Evolutionary conservation across 1,140 invertebrate species (phyloP).

Genomic region (Cyclina sinensis): DNA sequence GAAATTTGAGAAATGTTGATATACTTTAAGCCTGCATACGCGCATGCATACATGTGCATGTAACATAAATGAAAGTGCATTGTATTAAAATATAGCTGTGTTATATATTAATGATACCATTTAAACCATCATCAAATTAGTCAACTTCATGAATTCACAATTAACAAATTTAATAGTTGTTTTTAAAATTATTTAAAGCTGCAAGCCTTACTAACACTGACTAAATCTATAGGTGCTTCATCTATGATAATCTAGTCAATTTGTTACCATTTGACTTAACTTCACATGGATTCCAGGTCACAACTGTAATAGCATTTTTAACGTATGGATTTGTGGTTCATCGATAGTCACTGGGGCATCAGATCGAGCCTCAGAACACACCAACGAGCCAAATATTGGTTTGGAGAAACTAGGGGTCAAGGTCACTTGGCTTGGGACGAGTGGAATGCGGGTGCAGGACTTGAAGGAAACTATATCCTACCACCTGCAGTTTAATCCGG

Average conservation of each 20-base stretch:
- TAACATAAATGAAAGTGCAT: neutral
- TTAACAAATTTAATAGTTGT: neutral
- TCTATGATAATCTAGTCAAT: too few species aligned
- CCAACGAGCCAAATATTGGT: neutral
- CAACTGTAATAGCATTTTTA: neutral
- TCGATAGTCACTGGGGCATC: neutral
- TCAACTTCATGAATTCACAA: too few species aligned
- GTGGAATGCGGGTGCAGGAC: neutral
- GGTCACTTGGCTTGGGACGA: neutral
- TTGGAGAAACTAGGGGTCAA: neutral
- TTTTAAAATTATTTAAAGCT: neutral
- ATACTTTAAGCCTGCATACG: too few species aligned
- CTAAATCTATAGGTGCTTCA: too few species aligned
- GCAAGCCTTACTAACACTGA: too few species aligned
- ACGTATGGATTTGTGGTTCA: neutral
- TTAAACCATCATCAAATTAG: too few species aligned
- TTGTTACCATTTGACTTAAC: neutral
- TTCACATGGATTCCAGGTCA: neutral
- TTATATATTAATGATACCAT: too few species aligned
- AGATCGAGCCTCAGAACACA: neutral
- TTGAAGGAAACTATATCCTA: neutral
- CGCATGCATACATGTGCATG: too few species aligned
- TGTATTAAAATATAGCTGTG: neutral
- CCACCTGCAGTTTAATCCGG: neutral
- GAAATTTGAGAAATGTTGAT: too few species aligned